Base-by-base conservation (phyloP, 2,113 vertebrate species). In the Gambusia holbrooki region DNA sequence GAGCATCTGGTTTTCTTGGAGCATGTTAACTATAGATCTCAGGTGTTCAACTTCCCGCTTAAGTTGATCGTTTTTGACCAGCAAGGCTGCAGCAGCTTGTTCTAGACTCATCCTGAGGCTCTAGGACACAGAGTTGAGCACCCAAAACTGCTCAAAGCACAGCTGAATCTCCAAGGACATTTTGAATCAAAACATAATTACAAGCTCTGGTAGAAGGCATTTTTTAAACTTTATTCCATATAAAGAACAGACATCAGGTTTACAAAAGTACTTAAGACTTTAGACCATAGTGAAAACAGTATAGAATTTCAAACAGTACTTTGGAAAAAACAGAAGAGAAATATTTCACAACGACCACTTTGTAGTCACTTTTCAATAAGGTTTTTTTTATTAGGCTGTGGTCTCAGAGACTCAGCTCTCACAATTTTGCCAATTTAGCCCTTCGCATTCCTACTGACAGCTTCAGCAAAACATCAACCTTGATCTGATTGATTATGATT, bases 1-100 rank as follows among this genome's bases (percentile, higher is more conserved):
- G 33, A 92, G 82, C 4, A 88, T 77, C n/a, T 7, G 8, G 32
- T 87, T 92, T 79, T 92, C 90, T 37, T 67, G 79, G 25, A 87
- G 32, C 2, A 89, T 1, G 25, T 15, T 45, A 11, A 88, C 13
- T 51, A 81, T 51, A 0, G 29, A 30, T 61, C 77, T 85, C 40
- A 93, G 17, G 2, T 80, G 48, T 7, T 83, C 76, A 19, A 85
- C 87, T 62, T 92, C 85, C 30, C 73, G 37, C 14, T 13, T 7
- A 1, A 92, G 88, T 7, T 73, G 77, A 3, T 86, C 71, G 17
- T 71, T 86, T 75, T 80, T 25, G 12, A 35, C 63, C 25, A 40
- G 8, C 72, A 88, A 65, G n/a, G 45, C n/a, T 22, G n/a, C 22
- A 54, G 65, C 1, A 0, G 65, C 76, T 60, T 83, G 73, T 25